phyloP scores from a whole-genome alignment of 2,888 invertebrate genomes.

The Stenchaetothrips biformis region DNA sequence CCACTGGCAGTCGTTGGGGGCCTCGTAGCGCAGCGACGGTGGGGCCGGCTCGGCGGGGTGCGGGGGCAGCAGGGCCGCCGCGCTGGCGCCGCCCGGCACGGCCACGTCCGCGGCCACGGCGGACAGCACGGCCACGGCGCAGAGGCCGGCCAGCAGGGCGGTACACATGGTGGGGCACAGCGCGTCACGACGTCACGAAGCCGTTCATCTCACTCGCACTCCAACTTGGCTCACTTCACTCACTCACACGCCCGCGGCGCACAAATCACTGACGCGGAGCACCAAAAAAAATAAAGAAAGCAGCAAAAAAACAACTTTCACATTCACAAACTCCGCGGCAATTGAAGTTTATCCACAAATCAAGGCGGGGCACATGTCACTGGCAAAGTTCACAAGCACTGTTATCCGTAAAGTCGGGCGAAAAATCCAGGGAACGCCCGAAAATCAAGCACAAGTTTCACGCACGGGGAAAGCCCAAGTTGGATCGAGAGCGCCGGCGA shows the following conservation, averaged over 20 bases:
- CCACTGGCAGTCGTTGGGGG: conserved; percentile 83
- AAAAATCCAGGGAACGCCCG: too few relatives aligned
- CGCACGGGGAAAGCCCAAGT: background rate
- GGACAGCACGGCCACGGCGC: background rate
- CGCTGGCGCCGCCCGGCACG: background rate
- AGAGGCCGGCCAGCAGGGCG: background rate
- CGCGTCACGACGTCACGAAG: background rate
- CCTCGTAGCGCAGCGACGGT: conserved; percentile 61
- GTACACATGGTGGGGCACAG: background rate
- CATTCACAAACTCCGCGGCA: background rate
- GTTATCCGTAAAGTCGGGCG: background rate
- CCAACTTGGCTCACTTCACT: background rate
- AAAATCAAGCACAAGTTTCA: too few relatives aligned
- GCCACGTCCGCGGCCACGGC: background rate
- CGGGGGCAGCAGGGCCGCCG: conserved; percentile 17
- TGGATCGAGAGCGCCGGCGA: too few relatives aligned
- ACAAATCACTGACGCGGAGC: background rate
- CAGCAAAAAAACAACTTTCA: background rate
- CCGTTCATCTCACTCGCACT: background rate
- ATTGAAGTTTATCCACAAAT: conserved; percentile 12
- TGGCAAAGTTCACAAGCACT: background rate
- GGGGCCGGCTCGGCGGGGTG: conserved; percentile 43
- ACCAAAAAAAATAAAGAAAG: background rate
- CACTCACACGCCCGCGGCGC: background rate
- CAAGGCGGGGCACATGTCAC: background rate